phyloP scores from a whole-genome alignment of 2,113 vertebrate species.

The Pachyramphus minor region DNA sequence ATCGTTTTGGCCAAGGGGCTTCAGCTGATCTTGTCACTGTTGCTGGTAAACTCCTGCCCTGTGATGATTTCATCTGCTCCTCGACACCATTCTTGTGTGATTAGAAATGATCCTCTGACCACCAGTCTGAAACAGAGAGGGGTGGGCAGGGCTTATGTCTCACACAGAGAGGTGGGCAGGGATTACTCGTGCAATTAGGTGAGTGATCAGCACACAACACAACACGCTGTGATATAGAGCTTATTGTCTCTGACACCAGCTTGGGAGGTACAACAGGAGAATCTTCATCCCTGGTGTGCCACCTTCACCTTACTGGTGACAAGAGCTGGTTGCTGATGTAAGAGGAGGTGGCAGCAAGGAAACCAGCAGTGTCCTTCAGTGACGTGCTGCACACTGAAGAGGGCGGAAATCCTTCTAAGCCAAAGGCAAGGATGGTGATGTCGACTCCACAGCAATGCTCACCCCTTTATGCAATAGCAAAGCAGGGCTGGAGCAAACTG shows the following conservation, averaged over 20 bases:
- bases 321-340: not conserved
- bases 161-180: not conserved
- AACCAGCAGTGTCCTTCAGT: not conserved
- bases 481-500: not conserved
- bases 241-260: not conserved
- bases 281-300: not conserved
- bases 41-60: not conserved
- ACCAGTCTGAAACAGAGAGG: not conserved
- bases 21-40: not conserved
- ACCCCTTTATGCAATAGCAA: not conserved
- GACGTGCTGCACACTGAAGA: not conserved
- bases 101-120: not conserved
- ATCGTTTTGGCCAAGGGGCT: slow-evolving; percentile 9
- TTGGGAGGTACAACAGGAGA: not conserved
- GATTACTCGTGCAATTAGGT: not conserved
- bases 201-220: not conserved
- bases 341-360: not conserved
- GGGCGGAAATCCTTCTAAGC: not conserved
- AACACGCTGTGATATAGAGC: too few species aligned
- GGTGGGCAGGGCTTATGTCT: not conserved
- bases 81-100: not conserved
- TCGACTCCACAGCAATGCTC: not conserved
- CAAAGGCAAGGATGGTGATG: not conserved
- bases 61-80: slow-evolving; percentile 8
- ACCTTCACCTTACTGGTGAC: not conserved